Conservation (phyloP, 64 coral and sea anemone species). For the Anthopleura sola region DNA sequence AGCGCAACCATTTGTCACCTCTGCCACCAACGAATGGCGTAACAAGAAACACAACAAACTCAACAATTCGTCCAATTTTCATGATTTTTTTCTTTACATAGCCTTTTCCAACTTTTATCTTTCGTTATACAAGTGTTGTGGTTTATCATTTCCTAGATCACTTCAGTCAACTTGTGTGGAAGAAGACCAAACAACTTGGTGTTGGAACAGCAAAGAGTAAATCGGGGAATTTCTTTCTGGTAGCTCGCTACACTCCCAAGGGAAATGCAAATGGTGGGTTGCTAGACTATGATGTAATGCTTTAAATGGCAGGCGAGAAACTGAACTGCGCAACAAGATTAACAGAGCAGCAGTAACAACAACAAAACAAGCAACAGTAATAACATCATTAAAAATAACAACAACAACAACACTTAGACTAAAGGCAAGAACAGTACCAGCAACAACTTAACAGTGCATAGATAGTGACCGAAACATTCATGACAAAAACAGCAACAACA, state of each 20-base stretch:
- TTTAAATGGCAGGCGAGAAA: not conserved
- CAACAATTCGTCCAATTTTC: not conserved
- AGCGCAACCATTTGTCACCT: too few relatives aligned
- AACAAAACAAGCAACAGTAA: not conserved
- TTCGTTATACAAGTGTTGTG: not conserved
- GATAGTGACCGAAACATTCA: not conserved
- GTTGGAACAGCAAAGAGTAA: constrained; percentile 89
- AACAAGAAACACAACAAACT: too few relatives aligned
- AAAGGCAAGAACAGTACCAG: not conserved
- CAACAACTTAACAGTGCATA: not conserved
- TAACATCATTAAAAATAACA: not conserved
- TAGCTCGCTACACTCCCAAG: constrained; percentile 78
- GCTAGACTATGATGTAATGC: constrained; percentile 46
- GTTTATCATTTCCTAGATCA: constrained; percentile 41
- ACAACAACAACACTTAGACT: not conserved
- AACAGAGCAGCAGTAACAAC: not conserved
- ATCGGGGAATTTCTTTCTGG: constrained; percentile 88
- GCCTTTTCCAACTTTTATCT: too few relatives aligned
- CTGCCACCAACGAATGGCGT: too few relatives aligned
- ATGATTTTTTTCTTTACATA: not conserved
- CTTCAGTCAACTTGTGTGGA: constrained; percentile 86
- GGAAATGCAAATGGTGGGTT: constrained; percentile 71
- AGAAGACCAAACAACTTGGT: constrained; percentile 63
- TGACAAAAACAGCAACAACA: not conserved
- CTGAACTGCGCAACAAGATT: not conserved